A percentile compares a stretch with the other conserved stretches of the same genome.
These are phyloP conservation scores for Pluvianellus socialis DNA, from an alignment of 2,113 vertebrate species.

Conservation along the genomic window DNA sequence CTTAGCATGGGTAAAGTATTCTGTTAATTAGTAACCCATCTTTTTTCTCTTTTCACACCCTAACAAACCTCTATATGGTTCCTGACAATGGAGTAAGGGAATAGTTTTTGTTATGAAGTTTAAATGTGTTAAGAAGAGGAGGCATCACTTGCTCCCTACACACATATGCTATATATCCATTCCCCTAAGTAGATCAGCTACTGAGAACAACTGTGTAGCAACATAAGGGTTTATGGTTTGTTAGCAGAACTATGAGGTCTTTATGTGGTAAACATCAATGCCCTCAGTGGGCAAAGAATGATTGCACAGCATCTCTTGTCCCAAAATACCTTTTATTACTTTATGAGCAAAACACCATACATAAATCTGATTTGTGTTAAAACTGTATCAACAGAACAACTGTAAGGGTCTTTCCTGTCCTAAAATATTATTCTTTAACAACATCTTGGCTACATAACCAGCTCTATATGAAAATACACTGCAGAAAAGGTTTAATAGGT, in stretches of 20 bases:
- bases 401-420: conserved; percentile 7
- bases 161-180: not conserved
- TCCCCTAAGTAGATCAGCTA: not conserved
- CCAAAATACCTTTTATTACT: not conserved
- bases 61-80: not conserved
- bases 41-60: not conserved
- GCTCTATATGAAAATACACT: conserved; percentile 43
- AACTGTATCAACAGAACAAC: not conserved
- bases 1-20: not conserved
- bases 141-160: not conserved
- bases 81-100: not conserved
- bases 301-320: not conserved
- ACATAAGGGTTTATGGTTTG: not conserved
- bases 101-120: not conserved
- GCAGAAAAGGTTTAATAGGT: not conserved
- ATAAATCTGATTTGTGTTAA: not conserved
- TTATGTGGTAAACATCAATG: not conserved
- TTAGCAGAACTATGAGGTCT: not conserved
- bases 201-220: not conserved
- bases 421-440: conserved; percentile 39
- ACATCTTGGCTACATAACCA: conserved; percentile 22
- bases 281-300: not conserved
- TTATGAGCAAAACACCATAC: not conserved
- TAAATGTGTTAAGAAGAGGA: not conserved
- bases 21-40: not conserved